Conservation (phyloP, 2,113 vertebrate species). For the Accipiter cooperii region DNA sequence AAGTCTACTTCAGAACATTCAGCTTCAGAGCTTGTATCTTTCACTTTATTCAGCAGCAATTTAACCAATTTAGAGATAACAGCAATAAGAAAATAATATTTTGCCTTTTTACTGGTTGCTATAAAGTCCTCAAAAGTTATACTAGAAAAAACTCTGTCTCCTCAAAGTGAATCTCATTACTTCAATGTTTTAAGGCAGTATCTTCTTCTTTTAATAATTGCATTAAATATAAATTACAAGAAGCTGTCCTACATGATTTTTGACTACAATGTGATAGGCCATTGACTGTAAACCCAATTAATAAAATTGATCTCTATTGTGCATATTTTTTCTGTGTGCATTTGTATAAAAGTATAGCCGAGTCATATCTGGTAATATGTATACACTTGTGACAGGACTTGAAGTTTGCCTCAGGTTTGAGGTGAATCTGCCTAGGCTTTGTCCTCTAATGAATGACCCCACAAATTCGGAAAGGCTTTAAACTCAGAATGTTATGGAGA, state of each 20-base stretch:
- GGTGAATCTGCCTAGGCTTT: neutral
- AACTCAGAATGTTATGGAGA: neutral
- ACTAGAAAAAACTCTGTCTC: neutral
- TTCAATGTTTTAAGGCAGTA: neutral
- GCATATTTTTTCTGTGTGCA: neutral
- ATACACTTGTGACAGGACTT: neutral
- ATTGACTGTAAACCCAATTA: neutral
- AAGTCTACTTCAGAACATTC: neutral
- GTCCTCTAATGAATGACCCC: neutral
- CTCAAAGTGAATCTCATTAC: neutral
- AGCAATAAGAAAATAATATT: neutral
- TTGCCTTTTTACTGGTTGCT: neutral
- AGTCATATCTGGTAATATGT: neutral
- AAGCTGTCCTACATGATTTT: neutral
- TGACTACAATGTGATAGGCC: neutral
- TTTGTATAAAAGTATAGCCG: neutral
- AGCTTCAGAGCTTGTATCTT: neutral
- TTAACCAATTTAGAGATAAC: neutral
- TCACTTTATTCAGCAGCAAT: neutral
- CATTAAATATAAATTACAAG: neutral
- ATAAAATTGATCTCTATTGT: neutral
- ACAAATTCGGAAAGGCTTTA: neutral
- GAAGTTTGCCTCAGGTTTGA: neutral
- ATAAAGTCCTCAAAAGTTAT: neutral
- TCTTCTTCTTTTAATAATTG: neutral